A percentile compares a stretch with the other conserved stretches of the same genome.
Conservation (phyloP, 2,797 vertebrate genomes). For the Mycteria americana region DNA sequence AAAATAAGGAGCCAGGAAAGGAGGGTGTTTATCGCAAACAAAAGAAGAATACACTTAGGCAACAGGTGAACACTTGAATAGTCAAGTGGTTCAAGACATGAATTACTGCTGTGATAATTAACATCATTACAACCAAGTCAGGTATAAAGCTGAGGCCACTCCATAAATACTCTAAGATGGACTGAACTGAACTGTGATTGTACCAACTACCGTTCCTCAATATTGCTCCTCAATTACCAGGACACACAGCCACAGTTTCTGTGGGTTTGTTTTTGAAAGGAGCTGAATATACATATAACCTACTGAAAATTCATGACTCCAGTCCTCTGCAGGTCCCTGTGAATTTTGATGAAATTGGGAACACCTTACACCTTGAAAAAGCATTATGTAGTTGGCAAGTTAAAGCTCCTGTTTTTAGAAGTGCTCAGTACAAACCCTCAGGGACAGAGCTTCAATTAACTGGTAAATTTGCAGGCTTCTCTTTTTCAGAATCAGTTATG, state of each 20-base stretch:
- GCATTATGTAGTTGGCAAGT: not conserved
- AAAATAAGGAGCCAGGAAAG: not conserved
- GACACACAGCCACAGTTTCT: not conserved
- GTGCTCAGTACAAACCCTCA: not conserved
- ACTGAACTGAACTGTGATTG: not conserved
- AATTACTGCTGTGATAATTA: not conserved
- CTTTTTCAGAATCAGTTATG: not conserved
- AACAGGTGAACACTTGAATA: not conserved
- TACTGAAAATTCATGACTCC: not conserved
- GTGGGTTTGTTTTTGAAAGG: not conserved
- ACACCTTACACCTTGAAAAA: not conserved
- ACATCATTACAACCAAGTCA: not conserved
- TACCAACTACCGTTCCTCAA: not conserved
- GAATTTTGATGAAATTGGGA: not conserved
- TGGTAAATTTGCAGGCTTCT: not conserved
- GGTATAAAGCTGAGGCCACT: not conserved
- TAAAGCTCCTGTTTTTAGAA: not conserved
- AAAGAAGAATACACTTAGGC: not conserved
- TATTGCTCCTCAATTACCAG: not conserved
- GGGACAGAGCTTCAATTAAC: not conserved
- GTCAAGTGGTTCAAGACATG: not conserved
- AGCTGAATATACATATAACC: not conserved
- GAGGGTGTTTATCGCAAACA: not conserved
- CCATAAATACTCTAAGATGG: not conserved
- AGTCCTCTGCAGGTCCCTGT: not conserved